Conservation (phyloP, 2,797 vertebrate genomes). For the Eulemur coronatus region DNA sequence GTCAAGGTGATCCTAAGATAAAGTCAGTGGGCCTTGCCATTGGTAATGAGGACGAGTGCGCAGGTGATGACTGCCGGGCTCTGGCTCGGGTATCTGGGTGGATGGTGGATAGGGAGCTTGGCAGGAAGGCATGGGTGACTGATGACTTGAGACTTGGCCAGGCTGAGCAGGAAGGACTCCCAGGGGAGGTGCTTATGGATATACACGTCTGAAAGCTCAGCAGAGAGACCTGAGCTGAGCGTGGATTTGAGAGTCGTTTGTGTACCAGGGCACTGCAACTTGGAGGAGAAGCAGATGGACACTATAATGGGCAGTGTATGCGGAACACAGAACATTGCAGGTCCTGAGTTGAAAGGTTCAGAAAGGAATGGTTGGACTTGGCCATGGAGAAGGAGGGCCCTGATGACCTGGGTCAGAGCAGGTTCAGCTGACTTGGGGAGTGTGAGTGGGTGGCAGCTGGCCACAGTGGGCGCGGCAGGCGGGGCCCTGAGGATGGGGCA, state of each 20-base stretch:
- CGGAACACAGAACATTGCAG: not conserved
- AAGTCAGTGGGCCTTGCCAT: not conserved
- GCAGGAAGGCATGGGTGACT: not conserved
- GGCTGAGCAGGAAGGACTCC: not conserved
- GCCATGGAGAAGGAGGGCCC: not conserved
- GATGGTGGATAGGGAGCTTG: not conserved
- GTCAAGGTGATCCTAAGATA: not conserved
- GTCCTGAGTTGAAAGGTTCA: not conserved
- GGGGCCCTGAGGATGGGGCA: not conserved
- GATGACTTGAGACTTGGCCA: not conserved
- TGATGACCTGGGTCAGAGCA: not conserved
- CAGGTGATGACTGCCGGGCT: not conserved
- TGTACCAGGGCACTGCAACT: not conserved
- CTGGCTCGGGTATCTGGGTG: not conserved
- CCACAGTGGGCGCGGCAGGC: not conserved
- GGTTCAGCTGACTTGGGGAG: not conserved
- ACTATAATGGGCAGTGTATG: not conserved
- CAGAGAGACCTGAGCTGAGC: not conserved
- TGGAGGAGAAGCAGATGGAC: not conserved
- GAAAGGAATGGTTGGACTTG: not conserved
- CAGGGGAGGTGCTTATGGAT: not conserved
- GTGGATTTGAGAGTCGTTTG: not conserved
- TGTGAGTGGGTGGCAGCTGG: not conserved
- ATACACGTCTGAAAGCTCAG: not conserved
- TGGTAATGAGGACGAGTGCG: not conserved